These are phyloP conservation scores for Cephus cinctus DNA, from an alignment of 1,140 invertebrate genomes.

Conservation along the genomic window DNA sequence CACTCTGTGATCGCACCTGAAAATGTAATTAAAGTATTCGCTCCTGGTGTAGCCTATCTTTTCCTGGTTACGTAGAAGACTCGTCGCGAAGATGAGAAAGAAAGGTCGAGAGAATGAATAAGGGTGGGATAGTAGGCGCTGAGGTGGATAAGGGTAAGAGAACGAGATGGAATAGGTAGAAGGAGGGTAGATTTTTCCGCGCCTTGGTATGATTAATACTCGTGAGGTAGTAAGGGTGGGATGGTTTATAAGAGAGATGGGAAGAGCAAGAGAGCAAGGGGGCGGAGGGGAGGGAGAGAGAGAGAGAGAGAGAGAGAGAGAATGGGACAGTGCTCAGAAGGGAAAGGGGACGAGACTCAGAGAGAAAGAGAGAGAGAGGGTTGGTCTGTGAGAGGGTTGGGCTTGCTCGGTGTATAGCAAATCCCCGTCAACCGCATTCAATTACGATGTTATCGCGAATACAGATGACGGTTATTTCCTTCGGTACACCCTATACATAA, in stretches of 20 bases:
- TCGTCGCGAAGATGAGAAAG: neutral
- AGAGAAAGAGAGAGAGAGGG: constrained; percentile 20
- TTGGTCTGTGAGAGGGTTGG: constrained; percentile 4
- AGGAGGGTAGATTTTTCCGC: constrained; percentile 47
- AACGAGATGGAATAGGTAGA: too few relatives aligned
- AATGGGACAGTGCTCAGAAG: constrained; percentile 13
- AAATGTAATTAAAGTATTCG: too few relatives aligned
- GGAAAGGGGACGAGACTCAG: too few relatives aligned
- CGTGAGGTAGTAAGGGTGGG: too few relatives aligned
- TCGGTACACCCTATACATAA: constrained; percentile 58
- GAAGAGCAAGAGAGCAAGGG: constrained; percentile 1
- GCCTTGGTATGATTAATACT: constrained; percentile 53
- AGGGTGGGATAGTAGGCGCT: too few relatives aligned
- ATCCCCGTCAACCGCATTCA: constrained; percentile 61
- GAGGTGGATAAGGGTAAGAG: too few relatives aligned
- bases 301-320: constrained; percentile 7
- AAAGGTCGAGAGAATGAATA: neutral
- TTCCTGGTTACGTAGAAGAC: too few relatives aligned
- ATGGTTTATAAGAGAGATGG: too few relatives aligned
- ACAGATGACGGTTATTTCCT: constrained; percentile 63
- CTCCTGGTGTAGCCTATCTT: too few relatives aligned
- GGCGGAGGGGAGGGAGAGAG: constrained; percentile 13
- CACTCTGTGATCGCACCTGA: too few relatives aligned
- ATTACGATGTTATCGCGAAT: constrained; percentile 62
- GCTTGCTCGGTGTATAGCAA: constrained; percentile 41